phyloP scores from a whole-genome alignment of 2,888 invertebrate species.

The Stictocephala bisonia region DNA sequence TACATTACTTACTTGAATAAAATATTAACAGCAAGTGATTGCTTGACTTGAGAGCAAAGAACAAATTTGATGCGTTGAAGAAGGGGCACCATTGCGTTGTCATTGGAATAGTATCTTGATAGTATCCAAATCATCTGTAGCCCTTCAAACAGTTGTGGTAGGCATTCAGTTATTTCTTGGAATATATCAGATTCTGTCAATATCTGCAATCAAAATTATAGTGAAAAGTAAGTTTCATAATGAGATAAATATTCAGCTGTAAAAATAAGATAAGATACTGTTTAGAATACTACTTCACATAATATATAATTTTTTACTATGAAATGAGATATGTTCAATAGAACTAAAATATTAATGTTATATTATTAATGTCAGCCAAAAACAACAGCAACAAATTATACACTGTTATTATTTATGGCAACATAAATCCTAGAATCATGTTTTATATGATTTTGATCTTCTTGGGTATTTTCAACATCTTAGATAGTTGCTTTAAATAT shows the following conservation, averaged over 20 bases:
- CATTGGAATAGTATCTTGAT: constrained; percentile 84
- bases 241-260: background rate
- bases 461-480: too few species aligned
- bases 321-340: too few species aligned
- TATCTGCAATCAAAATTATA: constrained; percentile 59
- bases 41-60: constrained; percentile 80
- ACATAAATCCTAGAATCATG: too few species aligned
- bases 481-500: too few species aligned
- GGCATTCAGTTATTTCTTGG: constrained; percentile 75
- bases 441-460: too few species aligned
- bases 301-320: too few species aligned
- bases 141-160: constrained; percentile 85
- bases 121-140: constrained; percentile 92
- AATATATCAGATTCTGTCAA: constrained; percentile 68
- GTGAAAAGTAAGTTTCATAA: background rate
- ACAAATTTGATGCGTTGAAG: constrained; percentile 87
- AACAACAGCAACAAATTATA: too few species aligned
- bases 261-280: too few species aligned
- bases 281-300: too few species aligned
- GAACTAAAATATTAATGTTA: too few species aligned
- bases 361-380: too few species aligned
- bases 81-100: constrained; percentile 87
- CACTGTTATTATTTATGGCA: too few species aligned
- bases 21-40: constrained; percentile 75
- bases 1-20: constrained; percentile 77